Percentiles rank a stretch among this genome's conserved stretches.
phyloP scores from a whole-genome alignment of 37 sponge, comb jelly and placozoan species.

The Crambe crambe region DNA sequence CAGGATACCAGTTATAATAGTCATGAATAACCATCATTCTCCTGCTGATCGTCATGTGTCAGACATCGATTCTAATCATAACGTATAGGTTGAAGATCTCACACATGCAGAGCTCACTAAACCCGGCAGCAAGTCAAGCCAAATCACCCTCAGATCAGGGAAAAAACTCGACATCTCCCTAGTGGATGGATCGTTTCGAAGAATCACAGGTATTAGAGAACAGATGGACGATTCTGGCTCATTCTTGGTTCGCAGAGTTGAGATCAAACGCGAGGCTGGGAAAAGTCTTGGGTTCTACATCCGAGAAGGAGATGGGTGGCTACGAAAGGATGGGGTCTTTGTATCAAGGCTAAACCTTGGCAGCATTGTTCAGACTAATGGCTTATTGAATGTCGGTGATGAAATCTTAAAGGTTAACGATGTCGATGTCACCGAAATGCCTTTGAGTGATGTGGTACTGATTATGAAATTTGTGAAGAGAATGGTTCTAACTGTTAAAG shows the following conservation, averaged over 20 bases:
- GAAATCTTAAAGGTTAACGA: constrained; percentile 55
- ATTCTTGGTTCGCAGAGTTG: constrained; percentile 18
- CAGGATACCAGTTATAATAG: too few relatives aligned
- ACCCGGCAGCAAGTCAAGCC: background rate
- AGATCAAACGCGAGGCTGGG: constrained; percentile 46
- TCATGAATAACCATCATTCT: too few relatives aligned
- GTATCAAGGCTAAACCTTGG: constrained; percentile 53
- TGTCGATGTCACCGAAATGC: constrained; percentile 33
- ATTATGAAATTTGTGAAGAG: constrained; percentile 33
- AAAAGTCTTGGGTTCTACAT: constrained; percentile 62
- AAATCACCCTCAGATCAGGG: background rate
- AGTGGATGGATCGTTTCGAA: constrained; percentile 23
- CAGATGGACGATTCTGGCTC: constrained; percentile 5
- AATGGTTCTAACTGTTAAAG: constrained; percentile 45
- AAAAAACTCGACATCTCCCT: constrained; percentile 22
- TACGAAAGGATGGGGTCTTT: constrained; percentile 49
- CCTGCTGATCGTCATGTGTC: too few relatives aligned
- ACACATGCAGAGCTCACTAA: constrained; percentile 10
- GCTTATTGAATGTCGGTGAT: constrained; percentile 49
- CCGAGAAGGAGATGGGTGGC: constrained; percentile 58
- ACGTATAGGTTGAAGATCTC: constrained; percentile 3
- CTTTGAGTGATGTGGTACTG: constrained; percentile 47
- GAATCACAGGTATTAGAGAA: constrained; percentile 34
- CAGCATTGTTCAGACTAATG: constrained; percentile 43
- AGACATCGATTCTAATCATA: too few relatives aligned